Evolutionary conservation across 2,888 invertebrate species (phyloP), one percentile per base, ranked within the genome.

Genomic region (Cactoblastis cactorum): DNA sequence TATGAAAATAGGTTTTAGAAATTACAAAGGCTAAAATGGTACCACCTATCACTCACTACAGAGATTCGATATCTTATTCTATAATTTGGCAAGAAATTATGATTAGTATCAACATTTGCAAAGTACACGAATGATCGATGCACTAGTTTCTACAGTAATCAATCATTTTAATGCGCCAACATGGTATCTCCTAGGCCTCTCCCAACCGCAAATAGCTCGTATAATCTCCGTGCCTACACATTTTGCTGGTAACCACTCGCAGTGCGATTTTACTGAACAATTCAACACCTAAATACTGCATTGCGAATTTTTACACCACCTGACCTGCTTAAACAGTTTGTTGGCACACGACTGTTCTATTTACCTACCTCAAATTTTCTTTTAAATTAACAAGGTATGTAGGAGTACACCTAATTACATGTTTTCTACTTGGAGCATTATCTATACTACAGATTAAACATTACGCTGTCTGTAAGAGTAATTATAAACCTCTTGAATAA

Each of bases 271-370:
- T 32, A 43, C 28, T 14, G 28, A 15, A 17, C 28, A 12, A 22
- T 55, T 54, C 8, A 38, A n/a, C 9, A 15, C 14, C 11, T 52
- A 54, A 61, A 58, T 60, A 56, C 66, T 61, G 66, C 65, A 65
- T 57, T 64, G 65, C 66, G 66, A 65, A 62, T 55, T 53, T 37
- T 49, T 54, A 24, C 22, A 22, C 59, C 35, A 37, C 46, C 53
- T 39, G 47, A 43, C 9, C 57, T 18, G 45, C 14, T 34, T 15
- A 38, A 41, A 18, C 24, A 37, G 12, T 35, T 37, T 37, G 9
- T 12, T 34, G 12, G 34, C 34, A 2, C 6, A 28, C 28, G 5
- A 28, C 9, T 8, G 28, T 2, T n/a, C 8, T 6, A 2, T 28
- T 6, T 28, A 2, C 4, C 28, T 28, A 2, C n/a, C n/a, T n/a